A percentile compares a stretch with the other conserved stretches of the same genome.
These are phyloP conservation scores for Dendrocopos noguchii DNA, from an alignment of 2,113 vertebrate species.

Conservation along the genomic window DNA sequence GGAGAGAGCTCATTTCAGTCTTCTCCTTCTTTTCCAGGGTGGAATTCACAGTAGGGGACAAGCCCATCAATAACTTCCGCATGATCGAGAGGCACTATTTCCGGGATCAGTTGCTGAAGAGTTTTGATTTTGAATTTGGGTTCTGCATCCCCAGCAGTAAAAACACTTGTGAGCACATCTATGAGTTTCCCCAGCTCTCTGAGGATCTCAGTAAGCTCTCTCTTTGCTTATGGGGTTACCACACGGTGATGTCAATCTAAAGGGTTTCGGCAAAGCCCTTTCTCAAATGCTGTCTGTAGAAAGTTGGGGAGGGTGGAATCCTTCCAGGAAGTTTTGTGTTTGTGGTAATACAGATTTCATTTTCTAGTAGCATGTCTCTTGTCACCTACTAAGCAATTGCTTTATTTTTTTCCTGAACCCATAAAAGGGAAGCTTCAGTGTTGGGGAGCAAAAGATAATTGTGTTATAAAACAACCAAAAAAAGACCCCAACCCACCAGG, in stretches of 20 bases:
- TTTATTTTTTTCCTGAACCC: neutral
- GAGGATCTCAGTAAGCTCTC: conserved; percentile 92
- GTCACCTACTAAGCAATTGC: neutral
- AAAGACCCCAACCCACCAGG: neutral
- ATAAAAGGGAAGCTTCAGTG: neutral
- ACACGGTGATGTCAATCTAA: neutral
- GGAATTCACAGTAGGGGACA: conserved; percentile 97
- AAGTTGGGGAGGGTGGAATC: neutral
- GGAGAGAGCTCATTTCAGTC: neutral
- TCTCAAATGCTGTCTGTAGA: neutral
- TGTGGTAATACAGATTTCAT: neutral
- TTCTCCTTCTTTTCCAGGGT: conserved; percentile 80
- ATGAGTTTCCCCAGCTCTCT: conserved; percentile 94
- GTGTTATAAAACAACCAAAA: neutral
- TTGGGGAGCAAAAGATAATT: neutral
- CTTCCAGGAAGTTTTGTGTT: neutral
- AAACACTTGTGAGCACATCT: conserved; percentile 98
- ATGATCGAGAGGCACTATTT: conserved; percentile 99
- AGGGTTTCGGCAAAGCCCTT: neutral
- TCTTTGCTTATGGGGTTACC: neutral
- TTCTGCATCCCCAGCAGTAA: conserved; percentile 99
- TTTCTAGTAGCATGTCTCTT: neutral
- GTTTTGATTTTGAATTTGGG: conserved; percentile 98
- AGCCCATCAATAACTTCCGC: conserved; percentile 96
- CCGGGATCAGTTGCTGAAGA: conserved; percentile 93